Base-by-base conservation (phyloP, 2,888 invertebrate species). In the Auanema sp. region DNA sequence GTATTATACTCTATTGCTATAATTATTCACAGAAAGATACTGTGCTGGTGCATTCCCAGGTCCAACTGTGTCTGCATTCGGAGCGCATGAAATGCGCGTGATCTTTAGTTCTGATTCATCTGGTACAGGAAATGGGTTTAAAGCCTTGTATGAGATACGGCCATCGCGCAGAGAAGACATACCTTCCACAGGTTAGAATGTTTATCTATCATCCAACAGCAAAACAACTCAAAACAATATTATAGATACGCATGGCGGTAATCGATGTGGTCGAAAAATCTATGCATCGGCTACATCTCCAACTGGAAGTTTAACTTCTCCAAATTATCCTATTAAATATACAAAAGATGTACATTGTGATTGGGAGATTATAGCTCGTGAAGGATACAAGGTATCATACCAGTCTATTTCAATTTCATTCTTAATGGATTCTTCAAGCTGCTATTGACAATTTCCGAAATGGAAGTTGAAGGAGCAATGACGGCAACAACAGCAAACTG, bases 131-230 rank as follows among this genome's bases (percentile, higher is more conserved):
- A 93, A 93, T 79, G 97, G 97, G 25, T 98, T 98, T 86, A 93
- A 93, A 85, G 97, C 95, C 14, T 89, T 91, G 79, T 98, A 95
- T 85, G 90, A 92, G 79, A 97, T 96, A 85, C 91, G 94, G 12
- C 68, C 69, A 14, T 73, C 77, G 1, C 69, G 72, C 42, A 65
- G 66, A 23, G 79, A 81, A 60, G 81, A 79, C 52, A 71, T 81
- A 8, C 79, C 81, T 0, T 55, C 60, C 23, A 59, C 63, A 16
- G 56, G 62, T 50, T 18, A 8, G 56, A 16, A 10, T 52, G 8
- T 16, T 8, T n/a, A 6, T 4, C 21, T 18, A 5, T 52, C 18
- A 8, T 52, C 33, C n/a, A n/a, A 33, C 47, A 18, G 47, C 8
- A 47, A 47, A 8, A 23, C n/a, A n/a, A n/a, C n/a, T n/a, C n/a